Evolutionary conservation across 2,797 vertebrate genomes (phyloP).

Genomic region (Oophaga sylvatica): DNA sequence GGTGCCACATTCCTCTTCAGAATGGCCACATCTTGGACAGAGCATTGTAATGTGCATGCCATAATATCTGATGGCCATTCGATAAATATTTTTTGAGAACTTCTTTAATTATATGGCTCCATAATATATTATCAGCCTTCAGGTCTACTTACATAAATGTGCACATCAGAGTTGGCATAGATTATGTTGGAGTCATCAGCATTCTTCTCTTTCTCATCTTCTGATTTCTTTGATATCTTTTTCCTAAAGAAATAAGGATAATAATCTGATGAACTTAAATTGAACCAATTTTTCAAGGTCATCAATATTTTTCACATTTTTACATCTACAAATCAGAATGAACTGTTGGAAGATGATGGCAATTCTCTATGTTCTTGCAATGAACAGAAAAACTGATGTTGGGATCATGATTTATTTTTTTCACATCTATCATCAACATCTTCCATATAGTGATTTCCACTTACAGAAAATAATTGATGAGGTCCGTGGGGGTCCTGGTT

Average conservation of each 20-base stretch:
- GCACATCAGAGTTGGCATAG: background rate
- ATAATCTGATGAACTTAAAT: background rate
- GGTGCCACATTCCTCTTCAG: no score
- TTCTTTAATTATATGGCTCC: background rate
- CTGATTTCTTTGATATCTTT: background rate
- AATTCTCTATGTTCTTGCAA: background rate
- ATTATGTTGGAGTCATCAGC: background rate
- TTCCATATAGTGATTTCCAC: background rate
- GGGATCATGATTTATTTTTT: background rate
- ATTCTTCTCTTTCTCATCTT: constrained; percentile 5
- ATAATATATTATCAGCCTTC: background rate
- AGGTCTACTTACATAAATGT: background rate
- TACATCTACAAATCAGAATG: background rate
- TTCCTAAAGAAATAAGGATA: constrained; percentile 1
- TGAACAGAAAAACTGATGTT: no score
- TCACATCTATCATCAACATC: background rate
- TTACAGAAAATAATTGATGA: background rate
- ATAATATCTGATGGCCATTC: background rate
- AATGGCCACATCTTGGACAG: no score
- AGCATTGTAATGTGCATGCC: no score
- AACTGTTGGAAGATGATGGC: background rate
- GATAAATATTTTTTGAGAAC: background rate
- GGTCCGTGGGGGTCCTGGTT: background rate
- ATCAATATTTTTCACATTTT: background rate
- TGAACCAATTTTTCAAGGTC: background rate